Conservation (phyloP, 2,888 invertebrate genomes). For the Pecten maximus region DNA sequence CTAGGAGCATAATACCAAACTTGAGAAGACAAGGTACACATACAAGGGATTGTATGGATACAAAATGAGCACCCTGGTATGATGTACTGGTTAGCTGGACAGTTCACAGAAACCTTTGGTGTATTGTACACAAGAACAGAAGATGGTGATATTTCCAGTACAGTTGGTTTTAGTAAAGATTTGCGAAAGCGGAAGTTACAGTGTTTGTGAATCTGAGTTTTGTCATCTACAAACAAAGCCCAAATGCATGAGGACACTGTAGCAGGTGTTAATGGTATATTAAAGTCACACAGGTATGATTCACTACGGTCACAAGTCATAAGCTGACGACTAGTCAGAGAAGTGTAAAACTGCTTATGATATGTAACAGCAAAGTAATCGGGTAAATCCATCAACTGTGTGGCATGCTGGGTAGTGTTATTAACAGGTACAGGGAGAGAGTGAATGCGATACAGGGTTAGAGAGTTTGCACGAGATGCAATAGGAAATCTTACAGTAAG, state of each 20-base stretch:
- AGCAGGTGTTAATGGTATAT: slow-evolving; percentile 38
- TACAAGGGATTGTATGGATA: too few relatives aligned
- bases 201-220: not conserved
- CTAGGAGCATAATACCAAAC: too few relatives aligned
- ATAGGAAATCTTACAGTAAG: slow-evolving; percentile 50
- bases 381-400: slow-evolving; percentile 55
- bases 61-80: too few relatives aligned
- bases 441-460: slow-evolving; percentile 50
- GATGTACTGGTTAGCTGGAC: too few relatives aligned
- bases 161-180: slow-evolving; percentile 24
- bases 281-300: slow-evolving; percentile 23
- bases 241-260: slow-evolving; percentile 16
- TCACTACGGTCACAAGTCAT: slow-evolving; percentile 25
- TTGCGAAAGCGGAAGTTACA: slow-evolving; percentile 44
- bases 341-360: slow-evolving; percentile 51
- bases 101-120: not conserved
- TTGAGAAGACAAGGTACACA: too few relatives aligned
- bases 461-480: slow-evolving; percentile 50
- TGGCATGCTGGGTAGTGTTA: slow-evolving; percentile 55
- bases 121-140: slow-evolving; percentile 46
- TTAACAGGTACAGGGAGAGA: slow-evolving; percentile 57
- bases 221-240: slow-evolving; percentile 41
- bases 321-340: too few relatives aligned
- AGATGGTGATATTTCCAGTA: slow-evolving; percentile 41
- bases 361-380: slow-evolving; percentile 49